Evolutionary conservation across 2,888 invertebrate species (phyloP), one percentile per base, ranked within the genome.

Genomic region (Carabus problematicus): DNA sequence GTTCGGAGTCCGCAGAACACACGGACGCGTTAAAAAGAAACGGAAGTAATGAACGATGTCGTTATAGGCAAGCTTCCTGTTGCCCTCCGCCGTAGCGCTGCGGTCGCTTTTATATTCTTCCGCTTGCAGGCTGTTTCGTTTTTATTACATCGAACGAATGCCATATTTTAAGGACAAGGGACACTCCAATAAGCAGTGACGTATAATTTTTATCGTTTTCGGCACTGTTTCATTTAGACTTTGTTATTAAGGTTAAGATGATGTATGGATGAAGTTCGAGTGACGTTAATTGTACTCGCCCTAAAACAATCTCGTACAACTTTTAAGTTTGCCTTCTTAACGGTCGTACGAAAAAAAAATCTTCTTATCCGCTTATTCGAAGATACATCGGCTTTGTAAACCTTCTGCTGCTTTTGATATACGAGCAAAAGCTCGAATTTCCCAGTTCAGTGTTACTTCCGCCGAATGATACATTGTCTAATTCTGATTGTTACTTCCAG

Each of bases 171-270:
- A 72, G 71, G 64, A 72, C 72, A 72, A 71, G 66, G 71, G 73
- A 73, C 75, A 75, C 73, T 75, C 73, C 74, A 75, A 75, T 75
- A 75, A 74, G 72, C 74, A 67, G 71, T 71, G 73, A 74, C 74
- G 73, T 75, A 75, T 75, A 75, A 75, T 75, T 75, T 75, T 75
- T 74, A 75, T 75, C 74, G 72, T 64, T 66, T 29, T 67, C 69
- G 60, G 60, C 71, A 71, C 73, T 74, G 73, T 75, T 75, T 75
- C 74, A 73, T 75, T 75, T 73, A 60, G 73, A 71, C 72, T 71
- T 74, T 75, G 75, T 75, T 75, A 75, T 75, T 75, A 75, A 75
- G 72, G 74, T 70, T 73, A 72, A 55, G 66, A 73, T 73, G 75
- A 75, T 75, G 74, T 75, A 75, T 75, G 74, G 75, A 72, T 73